Percentiles rank a stretch among this genome's conserved stretches.
Evolutionary conservation across 2,797 vertebrate species (phyloP).

Genomic region (Pagetopsis macropterus): DNA sequence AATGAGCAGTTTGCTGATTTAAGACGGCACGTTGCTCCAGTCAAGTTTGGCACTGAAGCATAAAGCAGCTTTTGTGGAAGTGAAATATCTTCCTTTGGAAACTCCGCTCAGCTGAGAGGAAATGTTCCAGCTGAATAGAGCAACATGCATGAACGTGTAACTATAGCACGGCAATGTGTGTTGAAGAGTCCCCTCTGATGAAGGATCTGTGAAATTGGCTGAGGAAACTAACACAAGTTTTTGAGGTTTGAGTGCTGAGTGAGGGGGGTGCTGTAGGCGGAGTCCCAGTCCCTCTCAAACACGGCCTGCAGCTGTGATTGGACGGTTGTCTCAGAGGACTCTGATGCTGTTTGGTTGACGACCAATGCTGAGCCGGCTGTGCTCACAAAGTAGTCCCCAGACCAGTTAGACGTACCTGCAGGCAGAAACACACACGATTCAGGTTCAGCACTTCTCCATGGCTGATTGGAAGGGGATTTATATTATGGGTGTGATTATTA

Average conservation of each 20-base stretch:
- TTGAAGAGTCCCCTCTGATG: neutral
- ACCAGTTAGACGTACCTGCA: slow-evolving; percentile 96
- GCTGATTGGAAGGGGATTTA: neutral
- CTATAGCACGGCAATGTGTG: neutral
- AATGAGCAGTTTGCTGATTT: neutral
- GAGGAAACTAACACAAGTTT: slow-evolving; percentile 56
- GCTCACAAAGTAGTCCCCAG: slow-evolving; percentile 89
- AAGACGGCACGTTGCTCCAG: neutral
- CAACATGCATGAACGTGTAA: neutral
- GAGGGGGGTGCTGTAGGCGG: slow-evolving; percentile 85
- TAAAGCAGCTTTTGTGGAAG: neutral
- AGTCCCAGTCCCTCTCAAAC: slow-evolving; percentile 92
- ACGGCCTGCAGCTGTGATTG: slow-evolving; percentile 84
- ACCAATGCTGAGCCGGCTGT: slow-evolving; percentile 90
- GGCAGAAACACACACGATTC: neutral
- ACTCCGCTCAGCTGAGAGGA: neutral
- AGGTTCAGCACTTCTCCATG: neutral
- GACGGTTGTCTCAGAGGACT: slow-evolving; percentile 60
- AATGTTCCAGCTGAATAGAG: neutral
- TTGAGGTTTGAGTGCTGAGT: slow-evolving; percentile 60
- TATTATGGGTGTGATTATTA: neutral
- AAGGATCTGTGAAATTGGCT: neutral
- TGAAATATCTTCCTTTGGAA: neutral
- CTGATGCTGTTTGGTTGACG: slow-evolving; percentile 81
- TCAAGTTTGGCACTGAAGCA: slow-evolving; percentile 12